Conservation (phyloP, 2,888 invertebrate species). For the Digitonthophagus gazella region DNA sequence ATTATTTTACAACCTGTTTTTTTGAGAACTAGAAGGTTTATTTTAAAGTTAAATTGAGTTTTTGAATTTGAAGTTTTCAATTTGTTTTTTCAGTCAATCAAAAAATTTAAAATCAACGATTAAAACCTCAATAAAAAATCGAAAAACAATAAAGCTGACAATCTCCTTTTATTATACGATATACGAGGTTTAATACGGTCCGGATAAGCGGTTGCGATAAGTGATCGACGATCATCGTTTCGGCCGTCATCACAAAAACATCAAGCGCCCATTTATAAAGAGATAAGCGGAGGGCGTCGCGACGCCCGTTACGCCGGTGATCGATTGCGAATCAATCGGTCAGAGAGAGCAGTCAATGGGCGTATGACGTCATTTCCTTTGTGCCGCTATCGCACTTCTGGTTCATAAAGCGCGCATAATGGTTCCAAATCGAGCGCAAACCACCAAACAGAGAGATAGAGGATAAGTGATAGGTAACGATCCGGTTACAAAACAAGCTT, state of each 20-base stretch:
- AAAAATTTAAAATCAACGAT: too few species aligned
- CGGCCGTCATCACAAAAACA: constrained; percentile 48
- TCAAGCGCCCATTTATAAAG: constrained; percentile 53
- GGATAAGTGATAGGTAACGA: too few species aligned
- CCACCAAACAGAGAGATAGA: too few species aligned
- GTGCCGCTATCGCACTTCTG: constrained; percentile 53
- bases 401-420: constrained; percentile 54
- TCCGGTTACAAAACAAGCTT: too few species aligned
- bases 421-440: constrained; percentile 37
- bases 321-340: constrained; percentile 53
- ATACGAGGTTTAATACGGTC: not conserved
- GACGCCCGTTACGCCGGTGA: constrained; percentile 49
- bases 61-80: too few species aligned
- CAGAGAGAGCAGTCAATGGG: constrained; percentile 50
- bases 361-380: constrained; percentile 55
- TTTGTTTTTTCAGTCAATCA: too few species aligned
- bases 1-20: not conserved
- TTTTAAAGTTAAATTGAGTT: too few species aligned
- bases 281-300: constrained; percentile 49
- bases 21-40: too few species aligned
- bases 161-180: not conserved
- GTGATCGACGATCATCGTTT: constrained; percentile 28
- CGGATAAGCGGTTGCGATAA: constrained; percentile 1
- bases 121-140: too few species aligned
- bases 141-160: not conserved